Evolutionary conservation across 2,113 vertebrate species (phyloP).

Genomic region (Syrmaticus mikado): DNA sequence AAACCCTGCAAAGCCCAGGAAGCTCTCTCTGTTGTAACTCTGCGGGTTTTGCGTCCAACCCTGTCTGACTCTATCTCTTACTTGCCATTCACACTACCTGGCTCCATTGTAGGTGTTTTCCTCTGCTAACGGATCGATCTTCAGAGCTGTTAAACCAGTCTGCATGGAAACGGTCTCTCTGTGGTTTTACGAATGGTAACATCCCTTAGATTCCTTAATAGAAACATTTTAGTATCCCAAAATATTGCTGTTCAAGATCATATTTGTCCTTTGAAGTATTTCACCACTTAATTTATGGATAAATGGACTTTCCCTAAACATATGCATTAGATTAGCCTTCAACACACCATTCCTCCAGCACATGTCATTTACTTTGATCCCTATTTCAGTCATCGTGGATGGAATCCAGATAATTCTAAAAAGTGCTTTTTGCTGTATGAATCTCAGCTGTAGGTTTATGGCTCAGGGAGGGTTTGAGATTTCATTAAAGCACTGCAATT

Average conservation of each 20-base stretch:
- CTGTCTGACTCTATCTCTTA: background rate
- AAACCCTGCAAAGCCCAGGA: background rate
- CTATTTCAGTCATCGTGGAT: constrained; percentile 43
- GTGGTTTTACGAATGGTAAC: constrained; percentile 59
- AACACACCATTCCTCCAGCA: constrained; percentile 62
- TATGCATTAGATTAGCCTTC: constrained; percentile 68
- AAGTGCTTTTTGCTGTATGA: constrained; percentile 63
- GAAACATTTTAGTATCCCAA: constrained; percentile 62
- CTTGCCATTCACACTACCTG: background rate
- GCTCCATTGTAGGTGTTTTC: constrained; percentile 30
- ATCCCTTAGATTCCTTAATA: constrained; percentile 47
- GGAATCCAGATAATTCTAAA: constrained; percentile 66
- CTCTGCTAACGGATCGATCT: constrained; percentile 6
- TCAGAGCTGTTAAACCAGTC: constrained; percentile 44
- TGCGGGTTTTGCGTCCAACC: background rate
- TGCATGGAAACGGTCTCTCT: constrained; percentile 25
- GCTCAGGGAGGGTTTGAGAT: constrained; percentile 30
- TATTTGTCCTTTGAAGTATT: constrained; percentile 72
- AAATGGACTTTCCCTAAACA: constrained; percentile 67
- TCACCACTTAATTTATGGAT: constrained; percentile 67
- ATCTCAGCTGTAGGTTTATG: constrained; percentile 63
- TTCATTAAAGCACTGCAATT: constrained; percentile 59
- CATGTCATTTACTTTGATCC: constrained; percentile 73
- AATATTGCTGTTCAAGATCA: constrained; percentile 57
- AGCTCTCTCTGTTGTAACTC: background rate